Percentiles rank a stretch among this genome's conserved stretches.
These are phyloP conservation scores for Haliaeetus leucogaster DNA, from an alignment of 2,113 vertebrate species.

Conservation along the genomic window DNA sequence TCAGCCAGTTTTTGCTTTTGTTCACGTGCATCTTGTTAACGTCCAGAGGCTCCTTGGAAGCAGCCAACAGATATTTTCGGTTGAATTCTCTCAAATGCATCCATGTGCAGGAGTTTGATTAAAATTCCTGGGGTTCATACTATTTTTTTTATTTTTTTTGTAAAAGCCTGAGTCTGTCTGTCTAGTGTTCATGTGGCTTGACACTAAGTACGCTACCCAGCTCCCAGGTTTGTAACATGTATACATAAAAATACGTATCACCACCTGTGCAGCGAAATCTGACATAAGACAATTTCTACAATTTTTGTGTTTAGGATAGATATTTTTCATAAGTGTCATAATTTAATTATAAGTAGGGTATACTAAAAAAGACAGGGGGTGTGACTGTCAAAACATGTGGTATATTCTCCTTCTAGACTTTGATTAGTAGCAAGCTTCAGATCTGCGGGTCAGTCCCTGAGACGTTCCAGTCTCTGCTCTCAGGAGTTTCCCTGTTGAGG, in stretches of 20 bases:
- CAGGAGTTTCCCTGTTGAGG: not conserved
- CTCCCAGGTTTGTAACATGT: fast-evolving
- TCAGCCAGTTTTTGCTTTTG: not conserved
- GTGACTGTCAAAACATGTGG: not conserved
- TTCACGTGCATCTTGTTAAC: fast-evolving
- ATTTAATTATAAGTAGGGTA: too few relatives aligned
- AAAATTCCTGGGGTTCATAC: not conserved
- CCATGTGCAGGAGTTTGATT: not conserved
- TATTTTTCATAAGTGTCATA: not conserved
- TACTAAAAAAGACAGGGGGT: not conserved
- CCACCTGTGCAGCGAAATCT: not conserved
- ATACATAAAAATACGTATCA: fast-evolving
- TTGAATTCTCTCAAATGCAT: not conserved
- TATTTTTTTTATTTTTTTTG: not conserved
- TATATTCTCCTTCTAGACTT: too few relatives aligned
- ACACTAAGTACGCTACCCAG: too few relatives aligned
- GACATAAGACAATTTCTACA: not conserved
- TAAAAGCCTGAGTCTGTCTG: not conserved
- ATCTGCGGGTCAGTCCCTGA: too few relatives aligned
- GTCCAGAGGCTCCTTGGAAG: not conserved
- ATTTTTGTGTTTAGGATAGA: not conserved
- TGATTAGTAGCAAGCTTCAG: too few relatives aligned
- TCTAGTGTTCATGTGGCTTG: not conserved
- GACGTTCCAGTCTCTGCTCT: fast-evolving
- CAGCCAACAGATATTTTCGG: not conserved